These are phyloP conservation scores for Pachypeltis micranthus DNA, from an alignment of 1,140 invertebrate species.

Conservation along the genomic window DNA sequence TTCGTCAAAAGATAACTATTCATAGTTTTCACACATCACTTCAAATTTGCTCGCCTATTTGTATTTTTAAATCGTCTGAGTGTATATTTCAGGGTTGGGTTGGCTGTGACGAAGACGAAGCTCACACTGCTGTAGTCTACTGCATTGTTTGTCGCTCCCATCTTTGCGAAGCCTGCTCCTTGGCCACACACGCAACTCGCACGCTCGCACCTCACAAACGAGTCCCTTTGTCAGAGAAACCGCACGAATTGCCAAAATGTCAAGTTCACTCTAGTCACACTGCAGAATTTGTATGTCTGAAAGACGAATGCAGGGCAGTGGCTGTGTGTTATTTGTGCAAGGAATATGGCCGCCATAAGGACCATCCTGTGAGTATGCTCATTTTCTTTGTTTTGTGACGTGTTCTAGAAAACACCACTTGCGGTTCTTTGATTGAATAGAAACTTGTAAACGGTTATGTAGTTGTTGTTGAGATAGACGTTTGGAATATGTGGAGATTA, in stretches of 20 bases:
- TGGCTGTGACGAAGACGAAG: slow-evolving; percentile 47
- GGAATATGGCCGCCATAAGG: slow-evolving; percentile 45
- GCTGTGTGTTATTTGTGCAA: slow-evolving; percentile 52
- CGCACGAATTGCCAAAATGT: slow-evolving; percentile 47
- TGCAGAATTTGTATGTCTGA: slow-evolving; percentile 48
- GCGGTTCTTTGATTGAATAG: no score
- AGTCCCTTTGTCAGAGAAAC: slow-evolving; percentile 48
- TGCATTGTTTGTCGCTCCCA: slow-evolving; percentile 47
- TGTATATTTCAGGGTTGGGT: slow-evolving; percentile 34
- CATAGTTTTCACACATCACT: no score
- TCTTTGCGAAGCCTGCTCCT: slow-evolving; percentile 45
- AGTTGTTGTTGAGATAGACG: no score
- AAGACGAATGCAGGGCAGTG: slow-evolving; percentile 41
- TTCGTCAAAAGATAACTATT: no score
- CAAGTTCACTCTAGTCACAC: slow-evolving; percentile 43
- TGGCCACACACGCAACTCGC: slow-evolving; percentile 43
- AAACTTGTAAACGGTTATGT: no score
- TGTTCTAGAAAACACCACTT: no score
- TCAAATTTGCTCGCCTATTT: no score
- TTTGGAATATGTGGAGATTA: no score
- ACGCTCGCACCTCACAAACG: slow-evolving; percentile 45
- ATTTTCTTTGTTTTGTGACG: not conserved
- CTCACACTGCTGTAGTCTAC: slow-evolving; percentile 45
- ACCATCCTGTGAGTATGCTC: slow-evolving; percentile 39
- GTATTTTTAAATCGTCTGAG: no score